Evolutionary conservation across 2,797 vertebrate species (phyloP).

Genomic region (Distichodus sexfasciatus): DNA sequence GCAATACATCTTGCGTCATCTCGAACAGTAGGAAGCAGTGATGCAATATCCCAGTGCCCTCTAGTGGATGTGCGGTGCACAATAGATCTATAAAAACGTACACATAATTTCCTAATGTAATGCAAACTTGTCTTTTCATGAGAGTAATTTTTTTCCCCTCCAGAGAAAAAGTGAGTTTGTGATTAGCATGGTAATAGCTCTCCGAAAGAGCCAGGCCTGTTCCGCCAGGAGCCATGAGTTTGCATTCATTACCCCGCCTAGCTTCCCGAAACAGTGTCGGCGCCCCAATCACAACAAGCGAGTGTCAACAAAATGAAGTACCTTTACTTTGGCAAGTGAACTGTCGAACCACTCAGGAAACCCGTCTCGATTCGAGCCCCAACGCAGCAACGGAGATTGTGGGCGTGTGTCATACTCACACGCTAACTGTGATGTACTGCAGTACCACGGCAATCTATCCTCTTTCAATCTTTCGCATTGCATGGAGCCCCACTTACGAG

Average conservation of each 20-base stretch:
- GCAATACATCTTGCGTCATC: not conserved
- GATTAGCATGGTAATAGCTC: conserved; percentile 51
- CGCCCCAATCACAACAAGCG: conserved; percentile 36
- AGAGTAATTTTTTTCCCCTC: conserved; percentile 35
- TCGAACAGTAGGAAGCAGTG: not conserved
- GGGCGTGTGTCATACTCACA: not conserved
- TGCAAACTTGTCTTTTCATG: conserved; percentile 47
- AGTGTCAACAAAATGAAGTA: conserved; percentile 41
- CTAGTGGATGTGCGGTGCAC: conserved; percentile 22
- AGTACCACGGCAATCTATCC: not conserved
- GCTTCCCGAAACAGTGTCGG: conserved; percentile 28
- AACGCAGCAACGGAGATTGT: not conserved
- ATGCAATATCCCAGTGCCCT: conserved; percentile 33
- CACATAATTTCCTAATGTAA: conserved; percentile 36
- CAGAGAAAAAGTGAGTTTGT: conserved; percentile 33
- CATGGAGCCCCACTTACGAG: not conserved
- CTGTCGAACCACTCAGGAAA: conserved; percentile 24
- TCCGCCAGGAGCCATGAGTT: conserved; percentile 44
- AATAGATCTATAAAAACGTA: not conserved
- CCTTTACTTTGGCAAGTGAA: conserved; percentile 35
- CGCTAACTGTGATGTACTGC: not conserved
- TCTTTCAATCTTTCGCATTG: not conserved
- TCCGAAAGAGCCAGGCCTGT: conserved; percentile 46
- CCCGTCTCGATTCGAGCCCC: not conserved
- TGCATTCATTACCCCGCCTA: conserved; percentile 48